phyloP scores from a whole-genome alignment of 2,113 vertebrate species.

The Micromys minutus region DNA sequence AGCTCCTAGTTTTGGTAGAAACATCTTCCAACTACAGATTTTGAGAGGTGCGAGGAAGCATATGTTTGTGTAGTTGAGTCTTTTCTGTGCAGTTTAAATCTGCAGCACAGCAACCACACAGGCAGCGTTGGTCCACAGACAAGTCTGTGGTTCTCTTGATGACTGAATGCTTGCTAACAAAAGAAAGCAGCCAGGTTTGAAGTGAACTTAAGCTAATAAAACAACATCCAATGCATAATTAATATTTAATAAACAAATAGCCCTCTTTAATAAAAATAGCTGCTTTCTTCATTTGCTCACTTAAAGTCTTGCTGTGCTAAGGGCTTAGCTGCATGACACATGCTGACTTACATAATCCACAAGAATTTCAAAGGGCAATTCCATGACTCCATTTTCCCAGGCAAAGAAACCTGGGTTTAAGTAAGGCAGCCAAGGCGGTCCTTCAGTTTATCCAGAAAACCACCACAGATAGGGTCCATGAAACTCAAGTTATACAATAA shows the following conservation, averaged over 20 bases:
- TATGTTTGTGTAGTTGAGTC: too few species aligned
- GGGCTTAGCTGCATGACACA: neutral
- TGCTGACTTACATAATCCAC: neutral
- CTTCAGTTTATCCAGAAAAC: neutral
- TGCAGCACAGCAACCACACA: neutral
- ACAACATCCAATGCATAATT: neutral
- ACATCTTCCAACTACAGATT: neutral
- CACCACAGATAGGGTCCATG: neutral
- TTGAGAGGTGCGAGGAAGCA: neutral
- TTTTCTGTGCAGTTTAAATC: neutral
- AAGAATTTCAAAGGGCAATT: constrained; percentile 16
- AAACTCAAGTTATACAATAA: neutral
- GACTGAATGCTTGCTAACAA: neutral
- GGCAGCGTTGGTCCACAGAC: neutral
- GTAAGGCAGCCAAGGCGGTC: neutral
- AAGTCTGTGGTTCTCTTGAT: neutral
- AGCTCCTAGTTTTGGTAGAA: neutral
- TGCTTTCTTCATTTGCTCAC: neutral
- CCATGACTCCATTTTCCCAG: neutral
- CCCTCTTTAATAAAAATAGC: constrained; percentile 24
- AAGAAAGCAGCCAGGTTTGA: neutral
- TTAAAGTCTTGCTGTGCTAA: neutral
- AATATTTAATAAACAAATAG: constrained; percentile 17
- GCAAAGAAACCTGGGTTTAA: neutral
- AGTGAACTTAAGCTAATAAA: constrained; percentile 32